Evolutionary conservation across 1,140 invertebrate genomes (phyloP).

Genomic region (Wasmannia auropunctata): DNA sequence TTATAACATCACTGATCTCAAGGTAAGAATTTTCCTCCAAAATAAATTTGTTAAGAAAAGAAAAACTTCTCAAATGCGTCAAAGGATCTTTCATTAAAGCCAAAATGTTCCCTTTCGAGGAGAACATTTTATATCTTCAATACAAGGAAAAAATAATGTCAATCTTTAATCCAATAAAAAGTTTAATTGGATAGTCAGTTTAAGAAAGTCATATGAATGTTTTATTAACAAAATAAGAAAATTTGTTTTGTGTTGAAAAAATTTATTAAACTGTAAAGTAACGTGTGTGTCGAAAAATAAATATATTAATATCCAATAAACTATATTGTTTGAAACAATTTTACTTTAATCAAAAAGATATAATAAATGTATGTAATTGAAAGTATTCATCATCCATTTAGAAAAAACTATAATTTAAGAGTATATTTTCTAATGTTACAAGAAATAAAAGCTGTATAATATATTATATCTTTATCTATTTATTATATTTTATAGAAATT

Average conservation of each 20-base stretch:
- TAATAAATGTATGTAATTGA: not conserved
- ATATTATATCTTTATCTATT: not conserved
- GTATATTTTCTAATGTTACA: not conserved
- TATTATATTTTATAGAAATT: not conserved
- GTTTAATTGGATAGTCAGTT: not conserved
- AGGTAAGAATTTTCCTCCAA: constrained; percentile 58
- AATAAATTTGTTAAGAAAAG: not conserved
- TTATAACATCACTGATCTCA: constrained; percentile 71
- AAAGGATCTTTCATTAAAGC: not conserved
- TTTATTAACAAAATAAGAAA: not conserved
- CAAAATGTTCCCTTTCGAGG: too few species aligned
- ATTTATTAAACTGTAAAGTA: not conserved
- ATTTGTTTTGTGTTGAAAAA: not conserved
- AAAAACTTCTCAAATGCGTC: not conserved
- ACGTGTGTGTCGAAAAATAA: not conserved
- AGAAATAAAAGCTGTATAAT: not conserved
- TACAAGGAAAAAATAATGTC: too few species aligned
- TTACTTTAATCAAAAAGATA: not conserved
- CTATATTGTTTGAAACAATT: not conserved
- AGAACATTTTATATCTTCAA: not conserved
- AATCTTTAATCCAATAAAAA: too few species aligned
- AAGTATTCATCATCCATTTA: not conserved
- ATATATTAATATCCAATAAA: not conserved
- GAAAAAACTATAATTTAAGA: not conserved
- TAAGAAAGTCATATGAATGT: not conserved